Evolutionary conservation across 2,113 vertebrate species (phyloP).

Genomic region (Tachycineta bicolor): DNA sequence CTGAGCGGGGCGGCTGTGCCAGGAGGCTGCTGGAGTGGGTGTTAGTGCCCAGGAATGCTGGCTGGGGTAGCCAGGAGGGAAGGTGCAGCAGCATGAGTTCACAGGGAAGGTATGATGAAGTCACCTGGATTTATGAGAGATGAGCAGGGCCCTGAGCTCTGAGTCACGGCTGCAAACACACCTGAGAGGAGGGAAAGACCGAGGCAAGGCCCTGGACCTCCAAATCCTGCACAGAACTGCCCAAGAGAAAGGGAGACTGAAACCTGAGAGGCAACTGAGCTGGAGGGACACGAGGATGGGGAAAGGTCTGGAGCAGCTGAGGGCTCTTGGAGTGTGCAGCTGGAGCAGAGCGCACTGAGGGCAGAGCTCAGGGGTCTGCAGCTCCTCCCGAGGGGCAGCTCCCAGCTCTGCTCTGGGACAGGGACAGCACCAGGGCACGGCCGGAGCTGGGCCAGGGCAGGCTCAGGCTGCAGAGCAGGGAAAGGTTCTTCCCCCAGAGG

Average conservation of each 20-base stretch:
- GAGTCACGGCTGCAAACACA: not conserved
- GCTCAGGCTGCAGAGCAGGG: not conserved
- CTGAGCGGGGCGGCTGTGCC: not conserved
- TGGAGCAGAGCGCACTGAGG: not conserved
- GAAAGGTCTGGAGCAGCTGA: not conserved
- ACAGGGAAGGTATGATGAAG: slow-evolving; percentile 62
- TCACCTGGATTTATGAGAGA: slow-evolving; percentile 38
- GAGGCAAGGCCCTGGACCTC: not conserved
- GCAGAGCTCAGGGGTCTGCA: not conserved
- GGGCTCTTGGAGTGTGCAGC: not conserved
- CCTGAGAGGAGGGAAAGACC: not conserved
- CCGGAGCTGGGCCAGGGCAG: not conserved
- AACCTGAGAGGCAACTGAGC: not conserved
- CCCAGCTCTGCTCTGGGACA: not conserved
- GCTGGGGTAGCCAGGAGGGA: slow-evolving; percentile 64
- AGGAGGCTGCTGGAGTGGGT: not conserved
- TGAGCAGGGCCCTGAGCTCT: not conserved
- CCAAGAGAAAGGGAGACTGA: not conserved
- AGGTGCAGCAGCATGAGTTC: slow-evolving; percentile 59
- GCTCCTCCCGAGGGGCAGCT: not conserved
- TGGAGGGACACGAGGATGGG: not conserved
- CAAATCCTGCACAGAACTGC: not conserved
- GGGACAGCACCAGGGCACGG: not conserved
- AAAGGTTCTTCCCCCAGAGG: not conserved
- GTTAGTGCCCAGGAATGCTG: slow-evolving; percentile 29